Percentiles rank a stretch among this genome's conserved stretches.
Conservation (phyloP, 2,113 vertebrate genomes). For the Plecotus auritus region DNA sequence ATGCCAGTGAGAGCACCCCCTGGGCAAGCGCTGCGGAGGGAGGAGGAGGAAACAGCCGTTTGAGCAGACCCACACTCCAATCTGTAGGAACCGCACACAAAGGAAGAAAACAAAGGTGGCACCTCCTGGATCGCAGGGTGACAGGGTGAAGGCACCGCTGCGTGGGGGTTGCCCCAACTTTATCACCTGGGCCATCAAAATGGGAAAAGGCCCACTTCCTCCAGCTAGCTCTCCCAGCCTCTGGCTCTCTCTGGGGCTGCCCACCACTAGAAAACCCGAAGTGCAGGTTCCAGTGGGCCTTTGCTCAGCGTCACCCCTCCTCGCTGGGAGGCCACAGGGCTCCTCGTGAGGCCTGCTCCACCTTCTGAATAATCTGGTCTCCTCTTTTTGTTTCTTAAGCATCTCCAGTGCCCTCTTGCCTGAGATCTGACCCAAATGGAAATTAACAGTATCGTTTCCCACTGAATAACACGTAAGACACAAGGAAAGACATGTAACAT, state of each 20-base stretch:
- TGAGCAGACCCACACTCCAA: neutral
- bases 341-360: no score
- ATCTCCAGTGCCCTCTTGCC: neutral
- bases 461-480: neutral
- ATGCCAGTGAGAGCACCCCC: conserved; percentile 77
- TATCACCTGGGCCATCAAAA: neutral
- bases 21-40: conserved; percentile 74
- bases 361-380: neutral
- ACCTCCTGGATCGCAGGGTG: fast-evolving
- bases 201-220: neutral
- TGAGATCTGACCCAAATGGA: neutral
- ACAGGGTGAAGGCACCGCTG: neutral
- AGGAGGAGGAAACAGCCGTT: neutral
- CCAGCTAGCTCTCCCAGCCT: no score
- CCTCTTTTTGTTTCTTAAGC: neutral
- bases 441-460: neutral
- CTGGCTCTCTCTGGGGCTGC: neutral
- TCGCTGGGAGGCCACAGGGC: no score
- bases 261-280: neutral
- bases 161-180: neutral
- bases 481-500: conserved; percentile 9
- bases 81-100: no score
- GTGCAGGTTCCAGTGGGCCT: neutral
- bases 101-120: neutral
- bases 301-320: neutral